Evolutionary conservation across 2,113 vertebrate genomes (phyloP), one percentile per base, ranked within the genome.

Genomic region (Perognathus longimembris): DNA sequence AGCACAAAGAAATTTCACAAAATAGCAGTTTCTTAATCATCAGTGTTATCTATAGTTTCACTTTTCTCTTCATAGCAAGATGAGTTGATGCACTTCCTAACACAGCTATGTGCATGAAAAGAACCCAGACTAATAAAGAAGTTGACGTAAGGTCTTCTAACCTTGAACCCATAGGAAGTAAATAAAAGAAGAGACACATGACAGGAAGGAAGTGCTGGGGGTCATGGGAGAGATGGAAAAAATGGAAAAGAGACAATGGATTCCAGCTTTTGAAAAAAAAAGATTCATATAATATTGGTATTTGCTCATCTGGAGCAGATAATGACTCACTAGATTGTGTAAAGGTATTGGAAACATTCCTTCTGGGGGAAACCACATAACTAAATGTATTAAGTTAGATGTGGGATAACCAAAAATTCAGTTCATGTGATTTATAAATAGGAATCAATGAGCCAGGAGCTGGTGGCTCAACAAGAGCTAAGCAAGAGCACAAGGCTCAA

Each of bases 51-150:
- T 81, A 12, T 21, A 7, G 89, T 71, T 69, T 6, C 7, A 75
- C 17, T 36, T 14, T 61, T 83, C 21, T 15, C 32, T 50, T 28
- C 22, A 42, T 69, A 22, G 10, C 20, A 85, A 88, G 17, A 79
- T 36, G 5, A 63, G 67, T 73, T 81, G 74, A 63, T 79, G 22
- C 24, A n/a, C 59, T 85, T 89, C 50, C 71, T 80, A 87, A 57
- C 5, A 36, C 6, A 38, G 3, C 3, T 28, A 64, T 54, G 50
- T 54, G 50, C 50, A 61, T 67, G 21, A 3, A 63, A 42, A 75
- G 3, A 57, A 32, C 88, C 94, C n/a, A 77, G 30, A 40, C 40
- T 79, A 79, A 70, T 78, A 76, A 83, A 32, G 63, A 84, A 59
- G 9, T 75, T 70, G 73, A 87, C 57, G 54, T 70, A 89, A 81